Conservation (phyloP, 2,113 vertebrate species). For the Gobio gobio region DNA sequence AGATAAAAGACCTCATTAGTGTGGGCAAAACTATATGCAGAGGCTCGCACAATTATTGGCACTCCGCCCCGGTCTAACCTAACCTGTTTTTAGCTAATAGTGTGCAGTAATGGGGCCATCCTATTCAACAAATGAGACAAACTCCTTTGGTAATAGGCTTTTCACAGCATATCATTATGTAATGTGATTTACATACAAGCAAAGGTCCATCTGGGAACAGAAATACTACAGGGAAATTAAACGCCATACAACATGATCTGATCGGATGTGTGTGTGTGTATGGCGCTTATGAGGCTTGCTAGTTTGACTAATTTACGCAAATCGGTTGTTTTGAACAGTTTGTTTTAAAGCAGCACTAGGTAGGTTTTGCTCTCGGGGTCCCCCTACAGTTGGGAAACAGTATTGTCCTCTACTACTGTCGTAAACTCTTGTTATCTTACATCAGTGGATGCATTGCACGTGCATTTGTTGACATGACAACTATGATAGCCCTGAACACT, state of each 20-base stretch:
- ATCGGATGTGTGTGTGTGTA: background rate
- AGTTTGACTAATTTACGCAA: background rate
- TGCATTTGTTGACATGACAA: too few species aligned
- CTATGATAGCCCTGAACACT: too few species aligned
- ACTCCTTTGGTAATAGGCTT: constrained; percentile 26
- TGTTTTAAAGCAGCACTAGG: too few species aligned
- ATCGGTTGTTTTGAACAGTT: background rate
- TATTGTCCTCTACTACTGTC: too few species aligned
- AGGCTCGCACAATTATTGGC: background rate
- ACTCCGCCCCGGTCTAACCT: background rate
- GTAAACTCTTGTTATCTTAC: too few species aligned
- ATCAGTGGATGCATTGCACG: too few species aligned
- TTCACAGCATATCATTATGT: constrained; percentile 35
- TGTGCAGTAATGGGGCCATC: background rate
- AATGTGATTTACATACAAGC: constrained; percentile 26
- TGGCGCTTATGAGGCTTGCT: background rate
- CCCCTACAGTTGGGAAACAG: too few species aligned
- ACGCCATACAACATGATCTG: constrained; percentile 12
- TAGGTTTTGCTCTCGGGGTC: too few species aligned
- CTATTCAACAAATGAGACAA: constrained; percentile 28
- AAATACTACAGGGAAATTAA: constrained; percentile 1
- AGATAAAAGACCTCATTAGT: constrained; percentile 36
- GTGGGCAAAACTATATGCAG: constrained; percentile 3
- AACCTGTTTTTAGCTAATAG: background rate
- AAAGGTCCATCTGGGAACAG: constrained; percentile 24